These are phyloP conservation scores for Samia ricini DNA, from an alignment of 1,140 invertebrate genomes.

Conservation along the genomic window DNA sequence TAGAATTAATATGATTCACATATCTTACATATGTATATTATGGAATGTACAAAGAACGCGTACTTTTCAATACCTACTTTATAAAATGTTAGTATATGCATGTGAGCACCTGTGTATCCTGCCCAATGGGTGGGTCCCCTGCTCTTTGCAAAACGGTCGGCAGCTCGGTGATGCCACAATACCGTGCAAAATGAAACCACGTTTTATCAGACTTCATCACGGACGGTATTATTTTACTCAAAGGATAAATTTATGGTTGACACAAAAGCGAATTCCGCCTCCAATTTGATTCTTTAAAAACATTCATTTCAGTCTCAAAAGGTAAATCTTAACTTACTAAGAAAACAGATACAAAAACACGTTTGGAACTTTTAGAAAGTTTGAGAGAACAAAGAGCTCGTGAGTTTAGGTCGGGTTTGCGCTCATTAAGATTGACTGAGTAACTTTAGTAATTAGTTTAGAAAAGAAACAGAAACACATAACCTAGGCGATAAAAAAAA, in stretches of 20 bases:
- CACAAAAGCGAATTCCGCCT: constrained; percentile 21
- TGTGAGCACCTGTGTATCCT: no score
- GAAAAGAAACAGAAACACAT: neutral
- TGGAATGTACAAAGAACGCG: no score
- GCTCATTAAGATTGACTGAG: neutral
- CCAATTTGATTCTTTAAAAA: constrained; percentile 20
- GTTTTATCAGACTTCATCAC: constrained; percentile 48
- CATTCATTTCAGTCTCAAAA: neutral
- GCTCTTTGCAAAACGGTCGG: neutral
- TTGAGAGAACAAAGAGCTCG: constrained; percentile 18
- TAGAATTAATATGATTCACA: neutral
- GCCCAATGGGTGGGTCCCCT: neutral
- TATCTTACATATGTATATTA: no score
- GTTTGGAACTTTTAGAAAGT: constrained; percentile 20
- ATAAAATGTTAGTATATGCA: no score
- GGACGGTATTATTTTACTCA: constrained; percentile 41
- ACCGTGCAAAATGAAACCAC: constrained; percentile 41
- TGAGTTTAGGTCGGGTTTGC: constrained; percentile 1
- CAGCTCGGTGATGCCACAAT: constrained; percentile 36
- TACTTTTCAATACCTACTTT: no score
- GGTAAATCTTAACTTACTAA: neutral
- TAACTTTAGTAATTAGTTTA: neutral
- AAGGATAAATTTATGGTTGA: constrained; percentile 35
- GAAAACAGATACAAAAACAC: constrained; percentile 6
- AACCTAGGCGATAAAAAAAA: neutral